Conservation (phyloP, 2,888 invertebrate species). For the Cheiracanthium punctorium region DNA sequence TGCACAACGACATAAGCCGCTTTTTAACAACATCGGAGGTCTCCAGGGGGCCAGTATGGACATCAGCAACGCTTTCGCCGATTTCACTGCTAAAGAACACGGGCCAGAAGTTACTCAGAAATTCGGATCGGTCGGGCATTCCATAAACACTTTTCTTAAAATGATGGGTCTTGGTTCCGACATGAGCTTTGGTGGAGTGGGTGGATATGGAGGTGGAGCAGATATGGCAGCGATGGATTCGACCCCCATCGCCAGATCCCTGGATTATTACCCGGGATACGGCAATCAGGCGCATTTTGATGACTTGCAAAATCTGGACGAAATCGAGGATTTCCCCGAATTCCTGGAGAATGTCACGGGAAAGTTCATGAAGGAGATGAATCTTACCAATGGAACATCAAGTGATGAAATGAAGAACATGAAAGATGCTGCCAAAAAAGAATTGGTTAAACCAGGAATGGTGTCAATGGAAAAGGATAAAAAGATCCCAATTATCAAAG, state of each 20-base stretch:
- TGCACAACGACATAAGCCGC: slow-evolving; percentile 30
- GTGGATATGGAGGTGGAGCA: slow-evolving; percentile 42
- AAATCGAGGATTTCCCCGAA: slow-evolving; percentile 36
- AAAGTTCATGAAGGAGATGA: slow-evolving; percentile 45
- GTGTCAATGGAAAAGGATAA: not conserved
- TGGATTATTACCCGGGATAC: slow-evolving; percentile 60
- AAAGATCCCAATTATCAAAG: not conserved
- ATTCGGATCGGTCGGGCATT: slow-evolving; percentile 56
- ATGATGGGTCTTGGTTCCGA: slow-evolving; percentile 57
- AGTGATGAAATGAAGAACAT: not conserved
- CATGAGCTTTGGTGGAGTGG: not conserved
- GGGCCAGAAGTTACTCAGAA: slow-evolving; percentile 51
- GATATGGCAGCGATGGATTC: slow-evolving; percentile 36
- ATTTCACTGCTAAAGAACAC: slow-evolving; percentile 55
- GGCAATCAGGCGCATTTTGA: slow-evolving; percentile 59
- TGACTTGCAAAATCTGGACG: slow-evolving; percentile 6
- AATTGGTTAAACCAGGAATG: not conserved
- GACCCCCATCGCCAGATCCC: slow-evolving; percentile 49
- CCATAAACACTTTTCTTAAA: slow-evolving; percentile 41
- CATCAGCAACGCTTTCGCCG: slow-evolving; percentile 62
- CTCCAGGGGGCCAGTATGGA: slow-evolving; percentile 46
- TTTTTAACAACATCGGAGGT: slow-evolving; percentile 45
- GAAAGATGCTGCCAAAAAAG: not conserved
- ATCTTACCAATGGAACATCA: slow-evolving; percentile 31
- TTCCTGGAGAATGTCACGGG: slow-evolving; percentile 54